Conservation (phyloP, 2,888 invertebrate species). For the Eretmocerus hayati region DNA sequence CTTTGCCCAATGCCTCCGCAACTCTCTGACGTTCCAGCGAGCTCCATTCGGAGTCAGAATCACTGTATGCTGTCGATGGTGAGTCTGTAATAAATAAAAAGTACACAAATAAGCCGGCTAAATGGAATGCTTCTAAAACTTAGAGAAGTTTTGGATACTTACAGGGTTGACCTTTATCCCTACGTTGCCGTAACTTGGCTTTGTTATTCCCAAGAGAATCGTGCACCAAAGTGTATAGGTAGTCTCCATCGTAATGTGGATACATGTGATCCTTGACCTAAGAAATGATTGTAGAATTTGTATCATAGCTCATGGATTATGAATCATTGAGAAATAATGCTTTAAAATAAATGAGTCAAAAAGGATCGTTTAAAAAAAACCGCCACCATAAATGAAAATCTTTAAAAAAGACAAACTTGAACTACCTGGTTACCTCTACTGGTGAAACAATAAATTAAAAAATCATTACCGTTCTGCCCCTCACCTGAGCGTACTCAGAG, state of each 20-base stretch:
- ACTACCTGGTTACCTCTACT: background rate
- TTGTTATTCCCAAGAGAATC: slow-evolving; percentile 58
- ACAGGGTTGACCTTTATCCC: slow-evolving; percentile 59
- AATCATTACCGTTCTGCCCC: background rate
- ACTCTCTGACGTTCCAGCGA: slow-evolving; percentile 61
- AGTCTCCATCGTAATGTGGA: slow-evolving; percentile 54
- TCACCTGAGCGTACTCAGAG: slow-evolving; percentile 62
- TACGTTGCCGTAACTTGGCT: slow-evolving; percentile 54
- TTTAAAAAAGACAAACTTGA: background rate
- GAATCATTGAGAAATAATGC: too few species aligned
- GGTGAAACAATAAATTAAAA: background rate
- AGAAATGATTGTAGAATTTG: background rate
- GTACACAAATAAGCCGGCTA: background rate
- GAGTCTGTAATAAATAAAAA: slow-evolving; percentile 6
- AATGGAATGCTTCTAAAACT: too few species aligned
- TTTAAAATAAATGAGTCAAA: too few species aligned
- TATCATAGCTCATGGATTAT: background rate
- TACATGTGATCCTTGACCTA: slow-evolving; percentile 55
- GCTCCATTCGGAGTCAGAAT: slow-evolving; percentile 85
- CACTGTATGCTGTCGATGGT: slow-evolving; percentile 62
- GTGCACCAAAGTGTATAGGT: slow-evolving; percentile 62
- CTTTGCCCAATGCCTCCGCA: slow-evolving; percentile 56
- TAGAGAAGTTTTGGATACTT: slow-evolving; percentile 31
- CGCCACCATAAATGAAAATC: too few species aligned
- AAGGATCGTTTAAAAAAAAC: too few species aligned